Conservation (phyloP, 2,888 invertebrate genomes). For the Sussaba pulchella region DNA sequence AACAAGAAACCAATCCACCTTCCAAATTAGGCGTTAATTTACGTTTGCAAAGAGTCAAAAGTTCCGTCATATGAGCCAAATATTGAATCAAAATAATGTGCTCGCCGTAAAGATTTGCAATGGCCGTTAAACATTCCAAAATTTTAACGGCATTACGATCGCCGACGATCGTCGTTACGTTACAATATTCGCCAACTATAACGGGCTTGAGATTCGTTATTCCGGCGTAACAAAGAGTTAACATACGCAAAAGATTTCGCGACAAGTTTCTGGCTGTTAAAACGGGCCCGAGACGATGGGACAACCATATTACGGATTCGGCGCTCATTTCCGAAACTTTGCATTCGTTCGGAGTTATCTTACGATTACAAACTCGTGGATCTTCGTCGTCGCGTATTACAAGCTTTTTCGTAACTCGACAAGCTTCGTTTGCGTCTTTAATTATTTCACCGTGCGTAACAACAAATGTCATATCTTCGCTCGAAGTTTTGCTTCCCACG, state of each 20-base stretch:
- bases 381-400: slow-evolving; percentile 57
- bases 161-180: slow-evolving; percentile 89
- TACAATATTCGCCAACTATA: slow-evolving; percentile 85
- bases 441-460: slow-evolving; percentile 63
- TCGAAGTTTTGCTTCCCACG: slow-evolving; percentile 87
- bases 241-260: slow-evolving; percentile 95
- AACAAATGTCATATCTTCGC: slow-evolving; percentile 77
- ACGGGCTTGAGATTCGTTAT: slow-evolving; percentile 89
- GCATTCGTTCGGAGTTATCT: slow-evolving; percentile 75
- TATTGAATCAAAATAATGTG: slow-evolving; percentile 95
- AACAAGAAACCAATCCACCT: slow-evolving; percentile 93
- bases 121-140: slow-evolving; percentile 95
- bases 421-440: slow-evolving; percentile 39
- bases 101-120: slow-evolving; percentile 96
- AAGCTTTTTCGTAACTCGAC: slow-evolving; percentile 38
- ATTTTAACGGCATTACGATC: slow-evolving; percentile 94
- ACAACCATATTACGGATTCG: slow-evolving; percentile 95
- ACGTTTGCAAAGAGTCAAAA: slow-evolving; percentile 92
- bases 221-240: slow-evolving; percentile 96
- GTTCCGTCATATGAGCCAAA: slow-evolving; percentile 94
- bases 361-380: slow-evolving; percentile 66
- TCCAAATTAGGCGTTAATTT: slow-evolving; percentile 94
- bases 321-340: slow-evolving; percentile 94
- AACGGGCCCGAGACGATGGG: slow-evolving; percentile 97
- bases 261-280: slow-evolving; percentile 96